Base-by-base conservation (phyloP, 2,113 vertebrate species). In the Petromus typicus region DNA sequence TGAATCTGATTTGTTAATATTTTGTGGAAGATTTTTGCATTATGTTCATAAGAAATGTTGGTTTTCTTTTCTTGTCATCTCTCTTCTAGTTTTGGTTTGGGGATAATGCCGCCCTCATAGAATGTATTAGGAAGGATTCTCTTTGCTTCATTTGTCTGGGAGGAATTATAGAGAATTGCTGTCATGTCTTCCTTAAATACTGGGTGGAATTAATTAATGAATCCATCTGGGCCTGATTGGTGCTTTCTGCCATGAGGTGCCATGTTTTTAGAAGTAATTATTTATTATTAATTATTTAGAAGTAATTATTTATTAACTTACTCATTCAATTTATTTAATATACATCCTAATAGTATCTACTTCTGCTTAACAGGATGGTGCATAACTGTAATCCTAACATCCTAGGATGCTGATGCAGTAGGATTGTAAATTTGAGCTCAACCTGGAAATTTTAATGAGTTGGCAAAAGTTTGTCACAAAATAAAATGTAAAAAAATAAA, bases 211-310 rank as follows among this genome's bases (percentile, higher is more conserved):
- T 34, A 34, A 34, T 79, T n/a, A 90, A 34, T n/a, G 20, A 66
- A 30, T 10, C 22, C 10, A 1, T 48, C 30, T 66, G 64, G 57
- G 6, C 1, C 30, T 54, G 48, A 54, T 78, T 32, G 2, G 17
- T n/a, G 6, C 7, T 81, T 88, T 64, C 80, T 81, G 3, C n/a
- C n/a, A n/a, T n/a, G n/a, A n/a, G n/a, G n/a, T n/a, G n/a, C n/a
- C n/a, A n/a, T n/a, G n/a, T 81, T 59, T 76, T 76, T 71, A 73
- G 71, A 96, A 71, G 10, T 84, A 54, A 25, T 75, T 34, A 67
- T 32, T 73, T 34, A 67, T 32, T 73, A 32, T n/a, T n/a, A n/a
- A n/a, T n/a, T 81, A 51, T 76, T 76, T 71, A 73, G 71, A 96
- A 71, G 10, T 84, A 54, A 25, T 75, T 34, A 67, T 32, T 73